Evolutionary conservation across 2,888 invertebrate species (phyloP), one percentile per base, ranked within the genome.

Genomic region (Chrysolina oricalcia): DNA sequence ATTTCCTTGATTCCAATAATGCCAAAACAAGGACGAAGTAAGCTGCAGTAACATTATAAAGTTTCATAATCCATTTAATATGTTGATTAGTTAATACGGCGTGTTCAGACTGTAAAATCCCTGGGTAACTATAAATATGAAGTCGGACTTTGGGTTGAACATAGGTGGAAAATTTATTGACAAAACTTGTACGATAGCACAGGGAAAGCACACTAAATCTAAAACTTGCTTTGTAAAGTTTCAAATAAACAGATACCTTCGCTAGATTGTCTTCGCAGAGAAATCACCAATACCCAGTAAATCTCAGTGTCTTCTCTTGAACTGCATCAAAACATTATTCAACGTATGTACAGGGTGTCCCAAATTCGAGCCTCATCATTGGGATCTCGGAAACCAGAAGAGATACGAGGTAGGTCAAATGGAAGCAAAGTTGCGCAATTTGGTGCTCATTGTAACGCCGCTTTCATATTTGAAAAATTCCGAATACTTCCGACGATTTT

Each of bases 151-250:
- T 21, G 53, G 21, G 53, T 53, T 21, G 53, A 53, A 21, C 53
- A 53, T 23, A 53, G 53, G 21, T 53, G 53, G 53, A 11, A 53
- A 53, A 53, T 53, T 53, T 19, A 53, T 53, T 10, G 53, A 53
- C 11, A 53, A 9, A 53, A 53, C 53, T 23, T 13, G 21, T 13
- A 53, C 13, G 13, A 53, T 0, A 5, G 19, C 10, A 21, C 21
- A 23, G 53, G 53, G 13, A 23, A 53, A 21, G 11, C 21, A 13
- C 5, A 19, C 4, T 53, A 19, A 53, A 53, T 53, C 53, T 11
- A 11, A 21, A 13, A 11, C 11, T 53, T 53, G 53, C 13, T 53
- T 53, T 0, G 21, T 11, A 11, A 53, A 53, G 5, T 21, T 53
- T 11, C 2, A 21, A 21, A 21, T 11, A 5, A 53, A 13, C 53